Evolutionary conservation across 2,797 vertebrate genomes (phyloP).

Genomic region (Eupleurogrammus muticus): DNA sequence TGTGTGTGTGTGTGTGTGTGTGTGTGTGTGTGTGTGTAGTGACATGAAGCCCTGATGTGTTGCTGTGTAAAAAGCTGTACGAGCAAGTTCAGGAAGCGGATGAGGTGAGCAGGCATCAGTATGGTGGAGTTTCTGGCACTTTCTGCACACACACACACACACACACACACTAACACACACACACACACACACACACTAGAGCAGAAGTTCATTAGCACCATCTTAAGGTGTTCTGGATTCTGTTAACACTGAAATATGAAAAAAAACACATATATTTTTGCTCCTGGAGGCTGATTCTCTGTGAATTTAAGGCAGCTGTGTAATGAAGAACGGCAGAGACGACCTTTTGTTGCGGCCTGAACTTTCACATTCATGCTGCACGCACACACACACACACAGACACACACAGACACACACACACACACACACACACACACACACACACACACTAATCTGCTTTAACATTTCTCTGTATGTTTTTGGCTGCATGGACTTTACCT

Average conservation of each 20-base stretch:
- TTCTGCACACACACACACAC: slow-evolving; percentile 35
- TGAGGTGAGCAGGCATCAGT: slow-evolving; percentile 48
- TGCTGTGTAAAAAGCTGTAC: slow-evolving; percentile 49
- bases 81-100: slow-evolving; percentile 51
- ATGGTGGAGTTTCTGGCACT: slow-evolving; percentile 2
- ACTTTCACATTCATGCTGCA: background rate
- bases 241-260: slow-evolving; percentile 1
- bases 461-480: slow-evolving; percentile 6
- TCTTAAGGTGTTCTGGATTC: slow-evolving; percentile 11
- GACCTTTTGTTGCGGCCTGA: slow-evolving; percentile 34
- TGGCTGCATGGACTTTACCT: slow-evolving; percentile 11
- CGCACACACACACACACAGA: slow-evolving; percentile 12
- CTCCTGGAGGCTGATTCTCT: slow-evolving; percentile 9
- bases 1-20: slow-evolving; percentile 22
- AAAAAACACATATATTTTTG: slow-evolving; percentile 16
- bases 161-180: slow-evolving; percentile 12
- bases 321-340: slow-evolving; percentile 5
- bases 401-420: slow-evolving; percentile 8
- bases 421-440: slow-evolving; percentile 13
- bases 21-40: slow-evolving; percentile 17
- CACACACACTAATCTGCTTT: slow-evolving; percentile 5
- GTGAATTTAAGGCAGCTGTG: slow-evolving; percentile 6
- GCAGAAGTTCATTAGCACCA: slow-evolving; percentile 16
- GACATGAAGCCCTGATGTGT: slow-evolving; percentile 48
- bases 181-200: slow-evolving; percentile 5